Evolutionary conservation across 2,888 invertebrate genomes (phyloP), one percentile per base, ranked within the genome.

Genomic region (Ctenicera cuprea): DNA sequence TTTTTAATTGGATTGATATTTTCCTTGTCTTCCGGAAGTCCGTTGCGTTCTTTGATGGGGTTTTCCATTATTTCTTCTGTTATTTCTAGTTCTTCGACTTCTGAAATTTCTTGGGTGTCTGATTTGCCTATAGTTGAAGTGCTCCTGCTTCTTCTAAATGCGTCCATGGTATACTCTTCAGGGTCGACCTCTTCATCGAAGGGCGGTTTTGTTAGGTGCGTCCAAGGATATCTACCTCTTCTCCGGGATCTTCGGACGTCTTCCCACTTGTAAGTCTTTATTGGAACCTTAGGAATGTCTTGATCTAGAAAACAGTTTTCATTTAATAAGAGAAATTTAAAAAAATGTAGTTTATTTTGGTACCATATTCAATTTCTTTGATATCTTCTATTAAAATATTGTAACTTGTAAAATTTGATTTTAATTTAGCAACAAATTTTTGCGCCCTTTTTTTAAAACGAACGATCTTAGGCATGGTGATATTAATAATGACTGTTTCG

Each of bases 251-350:
- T 89, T 81, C 91, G 88, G 48, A 95, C 87, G 86, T 95, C 94
- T 87, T 95, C 94, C 94, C 94, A 95, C 88, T 91, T 90, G 87
- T 94, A 95, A 65, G 94, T 94, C 86, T 93, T 92, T 81, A 93
- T 89, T 76, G 94, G 94, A 81, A 93, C 89, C 78, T 92, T 91
- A 79, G 94, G 94, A 70, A 81, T 75, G 76, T 85, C 84, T 80
- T 79, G 82, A 14, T 43, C 22, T 57, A n/a, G 38, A n/a, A 59
- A 59, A 37, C 38, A 22, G 26, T 38, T n/a, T n/a, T n/a, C n/a
- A 30, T 9, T 30, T 54, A 2, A n/a, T 30, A 3, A 54, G 9
- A 26, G 54, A 54, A 16, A n/a, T n/a, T 22, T 48, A 20, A 16
- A 16, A 20, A 2, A 8, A 8, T 18, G 18, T 20, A 1, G 20